phyloP scores from a whole-genome alignment of 2,888 invertebrate genomes.

The Chalcosyrphus nemorum region DNA sequence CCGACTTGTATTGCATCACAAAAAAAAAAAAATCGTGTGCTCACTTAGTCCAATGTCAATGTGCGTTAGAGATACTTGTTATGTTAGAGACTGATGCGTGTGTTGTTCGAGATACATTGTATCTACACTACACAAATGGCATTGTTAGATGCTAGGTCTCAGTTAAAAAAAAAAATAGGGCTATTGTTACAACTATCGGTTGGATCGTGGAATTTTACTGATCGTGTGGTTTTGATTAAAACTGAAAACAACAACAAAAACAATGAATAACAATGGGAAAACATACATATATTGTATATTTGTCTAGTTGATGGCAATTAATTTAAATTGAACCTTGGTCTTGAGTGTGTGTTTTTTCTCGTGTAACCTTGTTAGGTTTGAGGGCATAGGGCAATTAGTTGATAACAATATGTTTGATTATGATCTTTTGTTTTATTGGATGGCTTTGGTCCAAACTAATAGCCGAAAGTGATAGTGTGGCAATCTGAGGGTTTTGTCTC shows the following conservation, averaged over 20 bases:
- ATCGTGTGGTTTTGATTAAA: conserved; percentile 69
- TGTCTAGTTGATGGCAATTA: conserved; percentile 29
- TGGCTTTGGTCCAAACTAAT: neutral
- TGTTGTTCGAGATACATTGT: conserved; percentile 21
- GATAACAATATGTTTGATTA: neutral
- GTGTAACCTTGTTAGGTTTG: neutral
- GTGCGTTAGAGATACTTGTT: conserved; percentile 57
- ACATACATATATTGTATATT: neutral
- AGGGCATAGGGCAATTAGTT: neutral
- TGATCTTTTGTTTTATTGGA: neutral
- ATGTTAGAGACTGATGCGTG: conserved; percentile 48
- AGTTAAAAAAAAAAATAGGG: conserved; percentile 24
- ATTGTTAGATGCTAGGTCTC: conserved; percentile 18
- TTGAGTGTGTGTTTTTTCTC: conserved; percentile 12
- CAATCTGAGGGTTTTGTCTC: too few relatives aligned
- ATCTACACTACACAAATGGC: conserved; percentile 10
- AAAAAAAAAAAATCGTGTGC: conserved; percentile 22
- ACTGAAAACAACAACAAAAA: neutral
- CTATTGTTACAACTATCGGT: conserved; percentile 56
- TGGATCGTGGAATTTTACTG: conserved; percentile 39
- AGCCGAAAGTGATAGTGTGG: too few relatives aligned
- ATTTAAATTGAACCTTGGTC: conserved; percentile 54
- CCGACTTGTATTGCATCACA: conserved; percentile 46
- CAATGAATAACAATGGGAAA: neutral
- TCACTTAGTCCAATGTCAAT: conserved; percentile 66